Conservation (phyloP, 2,113 vertebrate genomes). For the Sciurus niger region DNA sequence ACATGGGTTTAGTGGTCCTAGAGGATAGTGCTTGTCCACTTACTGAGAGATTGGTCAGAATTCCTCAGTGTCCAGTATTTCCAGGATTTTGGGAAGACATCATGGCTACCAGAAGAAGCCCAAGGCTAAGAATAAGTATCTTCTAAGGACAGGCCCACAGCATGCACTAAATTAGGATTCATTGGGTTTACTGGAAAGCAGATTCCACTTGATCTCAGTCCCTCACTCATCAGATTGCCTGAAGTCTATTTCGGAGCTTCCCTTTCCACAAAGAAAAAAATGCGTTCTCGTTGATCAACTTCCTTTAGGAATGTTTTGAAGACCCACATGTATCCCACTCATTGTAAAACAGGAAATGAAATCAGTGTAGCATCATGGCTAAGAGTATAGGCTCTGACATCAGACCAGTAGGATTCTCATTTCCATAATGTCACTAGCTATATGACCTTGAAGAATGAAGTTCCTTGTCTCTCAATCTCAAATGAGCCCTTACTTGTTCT, state of each 20-base stretch:
- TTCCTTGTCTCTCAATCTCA: not conserved
- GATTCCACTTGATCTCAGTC: not conserved
- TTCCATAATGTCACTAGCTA: slow-evolving; percentile 27
- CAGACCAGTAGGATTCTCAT: not conserved
- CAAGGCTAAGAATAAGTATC: not conserved
- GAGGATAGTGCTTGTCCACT: not conserved
- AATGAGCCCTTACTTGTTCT: slow-evolving; percentile 15
- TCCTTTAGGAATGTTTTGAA: slow-evolving; percentile 48
- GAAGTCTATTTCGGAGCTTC: slow-evolving; percentile 24
- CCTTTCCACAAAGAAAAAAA: not conserved
- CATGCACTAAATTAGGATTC: not conserved
- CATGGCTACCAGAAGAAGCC: not conserved
- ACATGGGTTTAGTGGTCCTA: not conserved
- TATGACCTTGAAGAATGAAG: slow-evolving; percentile 16
- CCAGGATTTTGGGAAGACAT: not conserved
- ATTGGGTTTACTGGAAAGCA: slow-evolving; percentile 7
- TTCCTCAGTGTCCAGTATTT: slow-evolving; percentile 10
- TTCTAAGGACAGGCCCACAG: not conserved
- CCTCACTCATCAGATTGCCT: not conserved
- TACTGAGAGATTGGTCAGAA: slow-evolving; percentile 18
- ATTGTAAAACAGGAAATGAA: slow-evolving; percentile 18
- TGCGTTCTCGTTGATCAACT: slow-evolving; percentile 15
- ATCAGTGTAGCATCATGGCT: not conserved
- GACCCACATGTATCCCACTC: not conserved
- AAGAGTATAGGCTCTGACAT: not conserved